Base-by-base conservation (phyloP, 2,888 invertebrate species). In the Cotesia congregata region DNA sequence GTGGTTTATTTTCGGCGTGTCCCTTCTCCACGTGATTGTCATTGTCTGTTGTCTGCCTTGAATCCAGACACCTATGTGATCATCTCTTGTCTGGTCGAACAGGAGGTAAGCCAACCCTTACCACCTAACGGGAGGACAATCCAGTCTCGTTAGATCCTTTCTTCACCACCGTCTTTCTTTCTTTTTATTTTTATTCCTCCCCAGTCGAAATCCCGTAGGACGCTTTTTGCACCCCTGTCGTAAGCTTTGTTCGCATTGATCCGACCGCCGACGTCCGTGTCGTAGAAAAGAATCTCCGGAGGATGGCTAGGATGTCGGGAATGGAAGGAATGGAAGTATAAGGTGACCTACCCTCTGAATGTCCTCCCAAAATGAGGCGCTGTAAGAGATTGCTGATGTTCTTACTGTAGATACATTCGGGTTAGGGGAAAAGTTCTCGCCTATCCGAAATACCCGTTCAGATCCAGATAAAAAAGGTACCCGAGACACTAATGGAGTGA, bases 211-310 rank as follows among this genome's bases (percentile, higher is more conserved):
- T 81, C 79, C 79, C 78, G 70, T 69, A 72, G 80, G 79, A 81
- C 80, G 80, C 77, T 81, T 81, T 80, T 81, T 81, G 76, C 80
- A 78, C 78, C 75, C 76, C 59, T 72, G 60, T 30, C 30, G 30
- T 78, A 75, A 79, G 80, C 80, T 80, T 81, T 80, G 81, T 81
- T 80, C 80, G 72, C 78, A 81, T 80, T 77, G 79, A 81, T 81
- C 80, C 79, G 69, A 76, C 20, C 50, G 79, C 30, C 38, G 59
- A 81, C 78, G 76, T 78, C 79, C 72, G 78, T 39, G 40, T 60
- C 38, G 30, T 50, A 59, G 65, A 59, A 67, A 76, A 70, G 68
- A 73, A 61, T 59, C 76, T 68, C 70, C 74, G 61, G 17, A 39
- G n/a, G 40, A 39, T 9, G 61, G 61, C 68, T 60, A 30, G 30